Evolutionary conservation across 2,888 invertebrate genomes (phyloP), one percentile per base, ranked within the genome.

Genomic region (Ophion ellenae): DNA sequence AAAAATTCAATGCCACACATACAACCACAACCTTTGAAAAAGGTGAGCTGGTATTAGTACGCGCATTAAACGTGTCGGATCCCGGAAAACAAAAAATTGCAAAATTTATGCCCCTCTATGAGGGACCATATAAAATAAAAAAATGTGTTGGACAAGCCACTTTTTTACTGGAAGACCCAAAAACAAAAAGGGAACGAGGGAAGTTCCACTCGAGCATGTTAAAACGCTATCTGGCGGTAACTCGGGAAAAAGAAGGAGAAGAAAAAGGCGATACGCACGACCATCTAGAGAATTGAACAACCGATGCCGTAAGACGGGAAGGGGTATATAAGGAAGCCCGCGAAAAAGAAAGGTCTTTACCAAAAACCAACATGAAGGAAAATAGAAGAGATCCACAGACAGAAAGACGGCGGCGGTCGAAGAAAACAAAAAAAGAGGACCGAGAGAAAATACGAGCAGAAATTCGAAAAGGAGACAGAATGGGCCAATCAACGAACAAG

Each of bases 191-290:
- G 32, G 78, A 82, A 14, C 40, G 78, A 0, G 80, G 74, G 4
- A 86, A 73, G 6, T 81, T 81, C 17, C 76, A 76, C 53, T 6
- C 47, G 0, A 66, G 76, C n/a, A 2, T 76, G 1, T n/a, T 76
- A 1, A 76, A 66, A 32, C 20, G 53, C 6, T 70, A 70, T 17
- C 4, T 17, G 10, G 10, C 11, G 24, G 2, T 10, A 1, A 28
- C 2, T 2, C 28, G 28, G 5, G 28, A 64, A 7, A 11, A 64
- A 0, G 2, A 32, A 0, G 24, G 24, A 24, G 1, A 24, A 24
- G 24, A 4, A 9, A 14, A 32, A 28, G 32, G 10, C 2, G 9
- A 64, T 1, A 5, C 2, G 5, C 17, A 61, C 61, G 7, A 7
- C 7, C n/a, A 61, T 20, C 20, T 20, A 1, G 20, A 61, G 6